Evolutionary conservation across 2,888 invertebrate species (phyloP), one percentile per base, ranked within the genome.

Genomic region (Teinopalpus imperialis): DNA sequence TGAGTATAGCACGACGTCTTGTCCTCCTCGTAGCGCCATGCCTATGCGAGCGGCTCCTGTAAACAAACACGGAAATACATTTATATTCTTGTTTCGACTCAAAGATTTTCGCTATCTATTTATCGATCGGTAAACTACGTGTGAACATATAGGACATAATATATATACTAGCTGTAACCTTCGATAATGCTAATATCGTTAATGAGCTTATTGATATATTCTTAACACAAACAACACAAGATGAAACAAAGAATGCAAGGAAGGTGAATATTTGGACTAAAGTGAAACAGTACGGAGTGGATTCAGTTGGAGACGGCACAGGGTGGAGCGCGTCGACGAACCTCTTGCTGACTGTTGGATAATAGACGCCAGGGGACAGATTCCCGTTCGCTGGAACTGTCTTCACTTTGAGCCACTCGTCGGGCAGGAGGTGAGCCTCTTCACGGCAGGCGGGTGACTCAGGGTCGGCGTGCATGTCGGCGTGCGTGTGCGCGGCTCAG

Each of bases 1-100:
- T 98, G 70, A 96, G 93, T 42, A 98, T 94, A 0, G 98, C 96
- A 16, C 98, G 91, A 52, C 94, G 90, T 29, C 95, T 92, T 40
- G 94, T 90, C 68, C 95, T 92, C 35, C 95, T 89, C 60, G 91
- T 90, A 53, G 90, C 91, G 8, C 93, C 93, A 44, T 92, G 91
- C 56, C 94, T 90, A 68, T 92, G 92, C 59, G 90, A 90, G 59
- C 93, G 92, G 71, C 91, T 93, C 90, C 94, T 93, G 87, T 48
- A 86, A 89, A 69, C 60, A 80, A 77, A 71, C 36, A 66, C 52
- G 54, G 56, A 61, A 54, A 63, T 41, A 59, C 29, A 67, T 61
- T 59, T 63, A 65, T 57, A 51, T 61, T 53, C 58, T 51, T 61
- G 60, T 68, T 61, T 53, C 64, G 59, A 58, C 59, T 64, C 60